Evolutionary conservation across 2,113 vertebrate species (phyloP).

Genomic region (Coptodon bakossiorum): DNA sequence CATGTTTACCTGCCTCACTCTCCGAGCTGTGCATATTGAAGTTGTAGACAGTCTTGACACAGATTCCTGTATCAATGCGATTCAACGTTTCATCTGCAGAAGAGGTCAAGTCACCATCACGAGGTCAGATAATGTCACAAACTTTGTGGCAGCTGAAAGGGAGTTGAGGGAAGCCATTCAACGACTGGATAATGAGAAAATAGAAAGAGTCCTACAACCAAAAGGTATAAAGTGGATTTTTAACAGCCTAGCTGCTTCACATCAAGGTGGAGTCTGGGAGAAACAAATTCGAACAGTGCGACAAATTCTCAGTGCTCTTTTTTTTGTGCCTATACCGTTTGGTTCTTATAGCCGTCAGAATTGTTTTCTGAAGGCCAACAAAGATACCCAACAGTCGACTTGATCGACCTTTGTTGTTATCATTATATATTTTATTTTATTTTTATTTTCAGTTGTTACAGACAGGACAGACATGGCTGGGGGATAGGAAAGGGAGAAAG

Average conservation of each 20-base stretch:
- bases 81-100: background rate
- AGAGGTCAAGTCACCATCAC: background rate
- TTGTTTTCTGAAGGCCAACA: no score
- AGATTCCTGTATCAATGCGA: no score
- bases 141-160: background rate
- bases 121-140: background rate
- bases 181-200: background rate
- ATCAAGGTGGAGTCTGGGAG: background rate
- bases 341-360: no score
- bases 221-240: background rate
- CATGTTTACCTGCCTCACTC: no score
- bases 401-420: background rate
- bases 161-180: background rate
- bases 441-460: background rate
- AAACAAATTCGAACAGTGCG: background rate
- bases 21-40: no score
- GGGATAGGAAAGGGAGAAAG: background rate
- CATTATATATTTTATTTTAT: background rate
- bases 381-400: background rate
- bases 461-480: background rate
- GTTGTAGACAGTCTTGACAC: no score
- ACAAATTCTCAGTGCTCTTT: background rate
- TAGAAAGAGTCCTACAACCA: background rate
- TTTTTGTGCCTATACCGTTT: no score
- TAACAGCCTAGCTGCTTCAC: background rate